phyloP scores from a whole-genome alignment of 2,797 vertebrate genomes.

The Dipus sagitta region DNA sequence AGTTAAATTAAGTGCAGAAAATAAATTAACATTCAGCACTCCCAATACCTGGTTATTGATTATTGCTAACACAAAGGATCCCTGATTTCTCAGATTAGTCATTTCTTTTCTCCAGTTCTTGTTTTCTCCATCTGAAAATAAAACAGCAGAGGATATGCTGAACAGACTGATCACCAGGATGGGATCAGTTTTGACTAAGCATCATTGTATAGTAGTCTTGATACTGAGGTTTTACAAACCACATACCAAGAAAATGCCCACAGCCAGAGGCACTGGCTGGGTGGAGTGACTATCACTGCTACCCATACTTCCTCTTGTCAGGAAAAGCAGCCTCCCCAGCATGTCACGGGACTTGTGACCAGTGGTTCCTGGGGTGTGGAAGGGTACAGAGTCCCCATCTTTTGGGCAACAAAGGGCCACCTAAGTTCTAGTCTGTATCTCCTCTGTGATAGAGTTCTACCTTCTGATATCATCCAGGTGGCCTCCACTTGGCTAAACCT shows the following conservation, averaged over 20 bases:
- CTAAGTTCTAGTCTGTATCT: neutral
- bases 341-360: neutral
- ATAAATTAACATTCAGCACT: constrained; percentile 29
- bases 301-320: neutral
- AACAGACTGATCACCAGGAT: fast-evolving
- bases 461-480: neutral
- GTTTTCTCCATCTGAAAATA: neutral
- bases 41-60: neutral
- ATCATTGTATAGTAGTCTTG: neutral
- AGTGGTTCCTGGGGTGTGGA: neutral
- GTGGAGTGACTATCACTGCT: neutral
- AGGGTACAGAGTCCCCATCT: neutral
- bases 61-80: neutral
- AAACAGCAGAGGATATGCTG: neutral
- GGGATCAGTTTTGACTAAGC: neutral
- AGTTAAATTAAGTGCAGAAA: neutral
- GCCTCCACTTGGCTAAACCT: neutral
- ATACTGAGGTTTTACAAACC: neutral
- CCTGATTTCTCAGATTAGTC: neutral
- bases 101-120: constrained; percentile 35
- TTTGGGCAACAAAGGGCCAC: neutral
- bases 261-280: neutral
- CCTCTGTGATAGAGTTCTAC: neutral
- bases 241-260: neutral
- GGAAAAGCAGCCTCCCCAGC: neutral